These are phyloP conservation scores for Hormaphis cornu DNA, from an alignment of 1,140 invertebrate genomes.

Conservation along the genomic window DNA sequence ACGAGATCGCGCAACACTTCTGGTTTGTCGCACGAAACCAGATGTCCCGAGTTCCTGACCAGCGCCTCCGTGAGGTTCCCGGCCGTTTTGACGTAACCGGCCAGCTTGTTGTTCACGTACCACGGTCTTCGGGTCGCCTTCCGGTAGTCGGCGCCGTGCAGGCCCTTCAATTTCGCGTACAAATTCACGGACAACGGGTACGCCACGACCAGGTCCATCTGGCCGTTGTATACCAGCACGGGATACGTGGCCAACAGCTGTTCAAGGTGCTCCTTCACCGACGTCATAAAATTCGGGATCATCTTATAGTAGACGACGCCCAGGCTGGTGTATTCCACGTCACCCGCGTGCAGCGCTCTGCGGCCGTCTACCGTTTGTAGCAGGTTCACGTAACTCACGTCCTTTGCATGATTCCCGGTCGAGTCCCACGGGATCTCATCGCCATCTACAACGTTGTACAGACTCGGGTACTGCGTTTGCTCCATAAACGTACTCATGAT, in stretches of 20 bases:
- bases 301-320: conserved; percentile 54
- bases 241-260: conserved; percentile 56
- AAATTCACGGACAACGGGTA: conserved; percentile 67
- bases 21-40: conserved; percentile 73
- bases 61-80: conserved; percentile 61
- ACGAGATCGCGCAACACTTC: conserved; percentile 67
- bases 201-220: conserved; percentile 73
- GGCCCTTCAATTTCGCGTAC: conserved; percentile 52
- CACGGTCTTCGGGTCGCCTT: conserved; percentile 46
- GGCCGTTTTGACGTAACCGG: conserved; percentile 30
- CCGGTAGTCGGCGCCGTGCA: conserved; percentile 54
- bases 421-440: conserved; percentile 9
- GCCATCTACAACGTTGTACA: conserved; percentile 31
- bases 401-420: not conserved
- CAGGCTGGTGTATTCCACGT: conserved; percentile 47
- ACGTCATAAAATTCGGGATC: conserved; percentile 70
- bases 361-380: conserved; percentile 51
- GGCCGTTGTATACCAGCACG: conserved; percentile 62
- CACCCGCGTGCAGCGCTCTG: conserved; percentile 71
- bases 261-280: conserved; percentile 62
- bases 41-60: conserved; percentile 72
- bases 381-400: conserved; percentile 43
- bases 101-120: conserved; percentile 20
- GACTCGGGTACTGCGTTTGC: conserved; percentile 28
- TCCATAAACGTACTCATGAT: conserved; percentile 30